Percentiles rank a stretch among this genome's conserved stretches.
Conservation (phyloP, 2,113 vertebrate species). For the Hypanus sabinus region DNA sequence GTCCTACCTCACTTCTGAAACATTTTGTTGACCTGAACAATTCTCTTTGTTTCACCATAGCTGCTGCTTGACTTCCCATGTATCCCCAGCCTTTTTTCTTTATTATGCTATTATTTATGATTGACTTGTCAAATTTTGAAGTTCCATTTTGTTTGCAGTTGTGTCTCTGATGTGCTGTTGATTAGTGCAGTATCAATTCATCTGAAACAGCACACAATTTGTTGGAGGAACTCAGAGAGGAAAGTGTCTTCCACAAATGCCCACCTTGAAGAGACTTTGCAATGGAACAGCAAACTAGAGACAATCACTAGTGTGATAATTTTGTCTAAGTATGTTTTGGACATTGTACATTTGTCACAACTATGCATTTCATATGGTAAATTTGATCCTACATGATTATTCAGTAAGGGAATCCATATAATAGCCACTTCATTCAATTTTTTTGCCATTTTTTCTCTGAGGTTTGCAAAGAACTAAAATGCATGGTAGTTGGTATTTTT, state of each 20-base stretch:
- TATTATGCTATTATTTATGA: not conserved
- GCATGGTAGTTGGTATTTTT: not conserved
- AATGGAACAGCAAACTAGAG: too few relatives aligned
- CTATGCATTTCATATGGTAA: not conserved
- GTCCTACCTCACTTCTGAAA: too few relatives aligned
- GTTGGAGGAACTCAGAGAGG: too few relatives aligned
- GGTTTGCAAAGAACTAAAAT: not conserved
- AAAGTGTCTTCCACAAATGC: too few relatives aligned
- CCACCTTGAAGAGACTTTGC: too few relatives aligned
- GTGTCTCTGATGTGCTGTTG: not conserved
- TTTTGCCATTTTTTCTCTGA: not conserved
- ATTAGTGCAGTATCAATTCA: not conserved
- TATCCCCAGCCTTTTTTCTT: not conserved
- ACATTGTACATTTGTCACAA: not conserved
- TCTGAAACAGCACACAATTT: too few relatives aligned
- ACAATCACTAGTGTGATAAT: too few relatives aligned
- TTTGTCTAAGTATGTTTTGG: not conserved
- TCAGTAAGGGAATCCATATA: not conserved
- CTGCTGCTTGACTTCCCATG: not conserved
- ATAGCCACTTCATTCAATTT: not conserved
- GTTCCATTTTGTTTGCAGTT: not conserved
- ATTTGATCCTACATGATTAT: not conserved
- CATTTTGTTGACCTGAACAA: not conserved
- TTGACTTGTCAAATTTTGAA: not conserved
- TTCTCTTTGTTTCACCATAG: not conserved